phyloP scores from a whole-genome alignment of 92 coral and sea anemone genomes.

The Diadumene lineata region DNA sequence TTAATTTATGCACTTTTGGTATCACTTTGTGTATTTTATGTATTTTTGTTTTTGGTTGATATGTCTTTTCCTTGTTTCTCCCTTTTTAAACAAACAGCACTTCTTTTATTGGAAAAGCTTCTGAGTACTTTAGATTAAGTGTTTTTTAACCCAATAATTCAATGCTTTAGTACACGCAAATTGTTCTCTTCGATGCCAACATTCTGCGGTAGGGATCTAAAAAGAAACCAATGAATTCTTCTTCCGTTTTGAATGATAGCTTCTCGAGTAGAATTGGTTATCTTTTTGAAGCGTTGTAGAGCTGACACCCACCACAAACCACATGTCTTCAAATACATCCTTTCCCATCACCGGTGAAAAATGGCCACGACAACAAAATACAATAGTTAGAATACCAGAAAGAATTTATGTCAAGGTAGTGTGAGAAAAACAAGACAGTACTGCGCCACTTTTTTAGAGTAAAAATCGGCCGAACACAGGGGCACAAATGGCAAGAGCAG shows the following conservation, averaged over 20 bases:
- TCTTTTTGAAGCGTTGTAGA: neutral
- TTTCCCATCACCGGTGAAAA: conserved; percentile 26
- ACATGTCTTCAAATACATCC: conserved; percentile 24
- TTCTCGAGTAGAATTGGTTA: neutral
- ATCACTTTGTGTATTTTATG: too few species aligned
- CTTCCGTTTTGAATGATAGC: conserved; percentile 6
- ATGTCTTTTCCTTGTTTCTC: too few species aligned
- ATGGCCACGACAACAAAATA: conserved; percentile 18
- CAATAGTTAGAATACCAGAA: conserved; percentile 11
- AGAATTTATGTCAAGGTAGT: neutral
- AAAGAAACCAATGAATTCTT: neutral
- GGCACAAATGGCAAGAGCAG: too few species aligned
- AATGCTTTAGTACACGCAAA: neutral
- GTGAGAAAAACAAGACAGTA: neutral
- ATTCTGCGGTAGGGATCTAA: neutral
- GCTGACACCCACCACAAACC: conserved; percentile 17
- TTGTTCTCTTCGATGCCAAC: neutral
- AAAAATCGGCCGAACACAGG: too few species aligned
- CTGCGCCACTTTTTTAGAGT: too few species aligned
- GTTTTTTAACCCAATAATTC: too few species aligned
- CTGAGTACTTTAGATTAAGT: too few species aligned
- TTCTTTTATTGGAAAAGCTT: too few species aligned
- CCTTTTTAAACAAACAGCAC: too few species aligned
- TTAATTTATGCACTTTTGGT: too few species aligned
- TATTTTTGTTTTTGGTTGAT: too few species aligned